A percentile compares a stretch with the other conserved stretches of the same genome.
Evolutionary conservation across 2,113 vertebrate species (phyloP).

Genomic region (Marcusenius ussheri): DNA sequence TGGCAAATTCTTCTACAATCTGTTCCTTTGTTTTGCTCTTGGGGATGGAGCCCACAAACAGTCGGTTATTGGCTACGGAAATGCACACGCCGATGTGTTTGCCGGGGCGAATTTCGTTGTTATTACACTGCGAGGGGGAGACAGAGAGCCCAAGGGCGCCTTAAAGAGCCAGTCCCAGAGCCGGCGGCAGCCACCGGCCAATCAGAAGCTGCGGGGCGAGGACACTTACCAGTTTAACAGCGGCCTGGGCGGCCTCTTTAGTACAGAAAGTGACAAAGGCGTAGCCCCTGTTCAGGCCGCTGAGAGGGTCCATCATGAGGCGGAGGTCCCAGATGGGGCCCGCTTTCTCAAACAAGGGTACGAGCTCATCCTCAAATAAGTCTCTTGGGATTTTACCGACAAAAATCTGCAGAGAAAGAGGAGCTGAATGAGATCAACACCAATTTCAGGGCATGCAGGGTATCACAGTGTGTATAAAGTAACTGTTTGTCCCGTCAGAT

Average conservation of each 20-base stretch:
- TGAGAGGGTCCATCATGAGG: constrained; percentile 98
- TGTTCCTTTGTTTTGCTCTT: constrained; percentile 99
- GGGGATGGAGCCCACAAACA: constrained; percentile 98
- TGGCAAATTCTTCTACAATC: constrained; percentile 94
- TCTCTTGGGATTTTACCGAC: constrained; percentile 96
- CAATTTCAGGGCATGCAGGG: background rate
- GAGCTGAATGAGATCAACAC: background rate
- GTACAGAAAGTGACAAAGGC: constrained; percentile 98
- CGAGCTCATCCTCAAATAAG: constrained; percentile 94
- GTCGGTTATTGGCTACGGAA: constrained; percentile 97
- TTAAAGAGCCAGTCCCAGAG: background rate
- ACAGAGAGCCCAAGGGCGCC: background rate
- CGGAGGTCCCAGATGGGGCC: constrained; percentile 95
- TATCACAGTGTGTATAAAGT: background rate
- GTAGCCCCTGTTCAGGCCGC: constrained; percentile 92
- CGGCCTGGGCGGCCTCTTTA: constrained; percentile 94
- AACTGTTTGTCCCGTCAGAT: constrained; percentile 41
- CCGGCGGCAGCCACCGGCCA: no score
- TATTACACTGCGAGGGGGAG: constrained; percentile 76
- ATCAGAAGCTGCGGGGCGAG: background rate
- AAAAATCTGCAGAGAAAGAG: constrained; percentile 75
- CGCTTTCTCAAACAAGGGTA: constrained; percentile 94
- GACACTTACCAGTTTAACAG: constrained; percentile 85
- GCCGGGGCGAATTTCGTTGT: constrained; percentile 93
- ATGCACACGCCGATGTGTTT: constrained; percentile 98